Evolutionary conservation across 2,113 vertebrate species (phyloP).

Genomic region (Sigmodon hispidus): DNA sequence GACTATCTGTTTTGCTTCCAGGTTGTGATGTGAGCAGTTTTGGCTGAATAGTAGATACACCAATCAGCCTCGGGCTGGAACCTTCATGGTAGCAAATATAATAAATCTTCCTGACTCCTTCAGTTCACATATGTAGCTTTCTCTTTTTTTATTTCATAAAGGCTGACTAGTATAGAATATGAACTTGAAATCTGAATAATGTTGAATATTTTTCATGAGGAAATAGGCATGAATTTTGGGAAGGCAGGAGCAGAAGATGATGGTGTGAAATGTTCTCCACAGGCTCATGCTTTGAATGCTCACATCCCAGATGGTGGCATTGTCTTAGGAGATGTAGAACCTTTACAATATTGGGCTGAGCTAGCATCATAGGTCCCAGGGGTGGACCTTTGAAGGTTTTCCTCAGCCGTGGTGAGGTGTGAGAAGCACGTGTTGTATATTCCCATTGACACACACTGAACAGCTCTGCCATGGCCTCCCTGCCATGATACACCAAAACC

Average conservation of each 20-base stretch:
- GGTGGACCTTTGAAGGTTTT: neutral
- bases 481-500: too few species aligned
- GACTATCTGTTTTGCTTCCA: neutral
- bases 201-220: neutral
- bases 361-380: too few species aligned
- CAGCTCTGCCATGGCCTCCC: neutral
- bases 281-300: neutral
- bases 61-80: neutral
- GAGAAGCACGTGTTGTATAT: too few species aligned
- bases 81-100: neutral
- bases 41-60: neutral
- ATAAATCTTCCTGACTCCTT: neutral
- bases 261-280: neutral
- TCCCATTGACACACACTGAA: neutral
- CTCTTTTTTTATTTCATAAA: neutral
- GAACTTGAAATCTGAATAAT: neutral
- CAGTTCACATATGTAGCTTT: neutral
- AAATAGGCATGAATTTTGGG: neutral
- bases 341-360: neutral
- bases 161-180: neutral
- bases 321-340: neutral
- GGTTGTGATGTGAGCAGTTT: neutral
- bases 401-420: neutral
- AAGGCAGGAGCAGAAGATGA: too few species aligned
- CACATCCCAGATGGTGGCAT: neutral